Conservation (phyloP, 2,888 invertebrate species). For the Nomada lathburiana region DNA sequence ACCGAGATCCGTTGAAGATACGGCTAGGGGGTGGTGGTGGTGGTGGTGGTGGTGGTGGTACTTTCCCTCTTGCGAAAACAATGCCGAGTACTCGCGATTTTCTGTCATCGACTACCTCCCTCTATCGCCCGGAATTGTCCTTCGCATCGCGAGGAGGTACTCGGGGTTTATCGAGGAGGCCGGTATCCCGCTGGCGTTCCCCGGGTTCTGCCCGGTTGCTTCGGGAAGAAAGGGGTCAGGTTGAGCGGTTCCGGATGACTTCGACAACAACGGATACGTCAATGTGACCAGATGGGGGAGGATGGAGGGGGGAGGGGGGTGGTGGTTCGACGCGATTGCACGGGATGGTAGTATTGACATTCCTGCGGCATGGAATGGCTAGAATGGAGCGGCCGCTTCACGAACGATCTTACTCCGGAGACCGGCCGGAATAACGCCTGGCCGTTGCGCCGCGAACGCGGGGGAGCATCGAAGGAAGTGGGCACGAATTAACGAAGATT, state of each 20-base stretch:
- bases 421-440: slow-evolving; percentile 59
- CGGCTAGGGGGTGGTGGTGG: not conserved
- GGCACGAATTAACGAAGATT: slow-evolving; percentile 63
- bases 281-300: slow-evolving; percentile 43
- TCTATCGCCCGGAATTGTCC: slow-evolving; percentile 61
- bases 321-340: slow-evolving; percentile 62
- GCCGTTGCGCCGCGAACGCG: slow-evolving; percentile 52
- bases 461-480: slow-evolving; percentile 42
- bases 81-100: slow-evolving; percentile 78
- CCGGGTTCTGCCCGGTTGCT: slow-evolving; percentile 42
- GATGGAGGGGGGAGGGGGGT: no score
- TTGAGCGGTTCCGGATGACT: slow-evolving; percentile 66
- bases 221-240: slow-evolving; percentile 63
- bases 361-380: slow-evolving; percentile 64
- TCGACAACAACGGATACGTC: slow-evolving; percentile 62
- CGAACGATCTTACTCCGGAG: slow-evolving; percentile 56
- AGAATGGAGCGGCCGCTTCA: slow-evolving; percentile 65
- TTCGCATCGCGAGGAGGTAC: slow-evolving; percentile 56
- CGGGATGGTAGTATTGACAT: slow-evolving; percentile 66
- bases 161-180: slow-evolving; percentile 41
- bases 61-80: slow-evolving; percentile 74
- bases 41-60: slow-evolving; percentile 38
- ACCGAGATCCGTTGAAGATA: slow-evolving; percentile 40
- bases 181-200: slow-evolving; percentile 30
- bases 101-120: slow-evolving; percentile 74